Evolutionary conservation across 2,888 invertebrate species (phyloP), one percentile per base, ranked within the genome.

Genomic region (Morpho deidamia): DNA sequence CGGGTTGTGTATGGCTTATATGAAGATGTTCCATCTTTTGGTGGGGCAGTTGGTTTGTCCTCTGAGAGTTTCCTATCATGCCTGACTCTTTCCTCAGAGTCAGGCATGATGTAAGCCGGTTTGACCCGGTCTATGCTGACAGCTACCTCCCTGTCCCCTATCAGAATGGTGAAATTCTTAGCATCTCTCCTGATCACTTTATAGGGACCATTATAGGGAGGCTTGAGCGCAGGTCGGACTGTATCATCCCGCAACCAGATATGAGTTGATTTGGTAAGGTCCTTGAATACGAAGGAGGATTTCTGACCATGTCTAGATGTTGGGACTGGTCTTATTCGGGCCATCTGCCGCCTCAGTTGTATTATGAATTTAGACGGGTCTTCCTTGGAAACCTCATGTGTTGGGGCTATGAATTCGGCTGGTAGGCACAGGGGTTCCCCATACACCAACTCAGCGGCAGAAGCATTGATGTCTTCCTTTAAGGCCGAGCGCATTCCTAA

Each of bases 141-240:
- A 14, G 60, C 63, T 7, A 56, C 56, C 1, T 10, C 23, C 39
- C 61, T 65, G 12, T 60, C 61, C n/a, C 60, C 59, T 0, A 62
- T 32, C 4, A 35, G 4, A 1, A 69, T 49, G 34, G 59, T 66
- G 33, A 62, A 64, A 2, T 51, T 37, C 47, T 66, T 69, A 2
- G 44, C 60, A 0, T 52, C 52, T 33, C 64, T 44, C 11, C 51
- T 38, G 0, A 69, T 1, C 1, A 68, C 65, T 23, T 54, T 37
- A 11, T 65, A 49, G 5, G 69, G 69, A 1, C 68, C 68, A 0
- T 66, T 51, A 43, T 69, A 69, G 1, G 67, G 61, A 0, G 68
- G 64, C 40, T 66, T 60, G 2, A 69, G 47, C 0, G 66, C 9
- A 54, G 7, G 11, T 40, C 39, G 39, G 5, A 40, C 39, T 7